phyloP scores from a whole-genome alignment of 1,140 invertebrate genomes.

The Calosoma granatense region DNA sequence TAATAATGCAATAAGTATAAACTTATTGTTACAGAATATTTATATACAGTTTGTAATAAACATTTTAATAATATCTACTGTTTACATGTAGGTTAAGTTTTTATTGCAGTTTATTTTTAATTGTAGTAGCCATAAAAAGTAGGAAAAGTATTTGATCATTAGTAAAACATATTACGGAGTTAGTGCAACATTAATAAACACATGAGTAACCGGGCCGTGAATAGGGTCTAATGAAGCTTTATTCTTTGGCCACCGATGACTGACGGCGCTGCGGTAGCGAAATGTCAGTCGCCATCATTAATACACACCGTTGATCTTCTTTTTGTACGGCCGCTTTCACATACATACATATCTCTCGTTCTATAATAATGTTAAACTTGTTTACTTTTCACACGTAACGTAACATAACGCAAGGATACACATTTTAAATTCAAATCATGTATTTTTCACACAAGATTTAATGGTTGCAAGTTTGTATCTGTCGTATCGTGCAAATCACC shows the following conservation, averaged over 20 bases:
- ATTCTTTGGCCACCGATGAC: slow-evolving; percentile 12
- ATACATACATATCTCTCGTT: slow-evolving; percentile 7
- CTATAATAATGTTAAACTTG: not conserved
- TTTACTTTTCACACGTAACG: not conserved
- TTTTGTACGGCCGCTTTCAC: not conserved
- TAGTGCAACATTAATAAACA: slow-evolving; percentile 16
- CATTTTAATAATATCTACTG: no score
- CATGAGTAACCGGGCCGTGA: slow-evolving; percentile 12
- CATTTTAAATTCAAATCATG: no score
- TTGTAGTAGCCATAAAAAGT: no score
- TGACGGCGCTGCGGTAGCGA: slow-evolving; percentile 5
- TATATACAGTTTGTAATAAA: no score
- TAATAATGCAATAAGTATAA: no score
- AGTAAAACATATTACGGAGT: slow-evolving; percentile 14
- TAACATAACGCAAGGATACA: not conserved
- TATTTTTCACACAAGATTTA: not conserved
- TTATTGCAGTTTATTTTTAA: no score
- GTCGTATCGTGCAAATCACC: no score
- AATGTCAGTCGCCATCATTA: slow-evolving; percentile 6
- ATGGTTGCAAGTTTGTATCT: no score
- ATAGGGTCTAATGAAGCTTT: slow-evolving; percentile 16
- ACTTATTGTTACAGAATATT: no score
- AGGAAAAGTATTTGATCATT: slow-evolving; percentile 6
- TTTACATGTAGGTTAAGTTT: no score
- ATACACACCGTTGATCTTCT: no score